Conservation (phyloP, 2,797 vertebrate species). For the Florisuga fusca region DNA sequence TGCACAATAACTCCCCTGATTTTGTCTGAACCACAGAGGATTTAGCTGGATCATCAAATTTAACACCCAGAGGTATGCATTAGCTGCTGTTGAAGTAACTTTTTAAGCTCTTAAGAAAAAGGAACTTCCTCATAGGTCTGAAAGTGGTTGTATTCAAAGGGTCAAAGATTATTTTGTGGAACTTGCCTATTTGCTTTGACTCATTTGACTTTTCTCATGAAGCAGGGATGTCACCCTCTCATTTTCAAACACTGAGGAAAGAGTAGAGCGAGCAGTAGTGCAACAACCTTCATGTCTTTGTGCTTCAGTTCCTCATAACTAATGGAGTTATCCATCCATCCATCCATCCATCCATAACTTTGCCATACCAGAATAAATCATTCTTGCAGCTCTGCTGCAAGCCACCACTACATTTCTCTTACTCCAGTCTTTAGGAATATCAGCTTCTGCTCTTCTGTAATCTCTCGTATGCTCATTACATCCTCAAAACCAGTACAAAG, state of each 20-base stretch:
- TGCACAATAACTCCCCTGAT: not conserved
- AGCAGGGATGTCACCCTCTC: not conserved
- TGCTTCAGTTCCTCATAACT: not conserved
- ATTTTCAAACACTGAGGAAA: not conserved
- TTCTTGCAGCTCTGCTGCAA: not conserved
- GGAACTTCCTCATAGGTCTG: too few relatives aligned
- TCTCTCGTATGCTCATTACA: not conserved
- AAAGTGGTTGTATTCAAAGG: not conserved
- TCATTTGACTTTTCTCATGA: fast-evolving
- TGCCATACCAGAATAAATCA: not conserved
- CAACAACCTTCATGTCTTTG: not conserved
- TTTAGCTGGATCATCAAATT: too few relatives aligned
- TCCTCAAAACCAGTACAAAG: not conserved
- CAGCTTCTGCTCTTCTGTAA: not conserved
- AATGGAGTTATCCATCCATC: not conserved
- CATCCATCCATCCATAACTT: not conserved
- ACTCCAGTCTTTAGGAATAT: not conserved
- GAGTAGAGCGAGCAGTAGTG: not conserved
- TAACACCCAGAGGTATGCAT: fast-evolving
- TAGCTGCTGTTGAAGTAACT: not conserved
- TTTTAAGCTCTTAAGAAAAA: not conserved
- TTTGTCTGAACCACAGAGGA: fast-evolving
- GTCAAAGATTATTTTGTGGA: not conserved
- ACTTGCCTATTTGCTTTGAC: not conserved
- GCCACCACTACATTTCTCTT: not conserved